Percentiles rank a stretch among this genome's conserved stretches.
Evolutionary conservation across 2,888 invertebrate species (phyloP).

Genomic region (Nemotelus pantherinus): DNA sequence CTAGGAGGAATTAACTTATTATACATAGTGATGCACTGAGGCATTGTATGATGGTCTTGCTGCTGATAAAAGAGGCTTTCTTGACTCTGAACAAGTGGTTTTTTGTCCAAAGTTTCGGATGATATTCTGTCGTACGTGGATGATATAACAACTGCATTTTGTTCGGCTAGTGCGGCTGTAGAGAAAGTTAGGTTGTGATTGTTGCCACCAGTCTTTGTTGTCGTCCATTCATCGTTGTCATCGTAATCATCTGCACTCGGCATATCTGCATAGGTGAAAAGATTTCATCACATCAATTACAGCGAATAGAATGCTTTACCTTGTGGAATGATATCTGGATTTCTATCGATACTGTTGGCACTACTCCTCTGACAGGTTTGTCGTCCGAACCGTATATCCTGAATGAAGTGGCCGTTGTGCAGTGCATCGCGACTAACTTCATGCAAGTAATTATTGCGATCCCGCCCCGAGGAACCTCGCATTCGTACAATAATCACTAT

Average conservation of each 20-base stretch:
- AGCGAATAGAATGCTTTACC: slow-evolving; percentile 55
- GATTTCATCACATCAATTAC: slow-evolving; percentile 46
- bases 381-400: slow-evolving; percentile 61
- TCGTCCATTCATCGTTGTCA: slow-evolving; percentile 64
- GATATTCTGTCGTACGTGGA: slow-evolving; percentile 62
- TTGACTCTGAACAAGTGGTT: not conserved
- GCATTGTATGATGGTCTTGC: slow-evolving; percentile 54
- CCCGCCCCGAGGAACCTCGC: slow-evolving; percentile 64
- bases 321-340: slow-evolving; percentile 65
- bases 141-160: slow-evolving; percentile 62
- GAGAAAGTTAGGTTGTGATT: slow-evolving; percentile 63
- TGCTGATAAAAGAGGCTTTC: slow-evolving; percentile 55
- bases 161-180: slow-evolving; percentile 64
- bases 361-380: slow-evolving; percentile 63
- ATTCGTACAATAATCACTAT: slow-evolving; percentile 68
- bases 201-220: slow-evolving; percentile 59
- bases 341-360: slow-evolving; percentile 65
- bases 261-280: slow-evolving; percentile 46
- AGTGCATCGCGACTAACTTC: slow-evolving; percentile 60
- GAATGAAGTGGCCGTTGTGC: slow-evolving; percentile 62
- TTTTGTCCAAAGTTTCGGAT: slow-evolving; percentile 62
- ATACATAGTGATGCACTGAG: slow-evolving; percentile 62
- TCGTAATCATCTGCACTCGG: slow-evolving; percentile 61
- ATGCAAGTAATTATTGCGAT: slow-evolving; percentile 64
- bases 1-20: slow-evolving; percentile 64